These are phyloP conservation scores for Chionodraco myersi DNA, from an alignment of 2,113 vertebrate species.

Conservation along the genomic window DNA sequence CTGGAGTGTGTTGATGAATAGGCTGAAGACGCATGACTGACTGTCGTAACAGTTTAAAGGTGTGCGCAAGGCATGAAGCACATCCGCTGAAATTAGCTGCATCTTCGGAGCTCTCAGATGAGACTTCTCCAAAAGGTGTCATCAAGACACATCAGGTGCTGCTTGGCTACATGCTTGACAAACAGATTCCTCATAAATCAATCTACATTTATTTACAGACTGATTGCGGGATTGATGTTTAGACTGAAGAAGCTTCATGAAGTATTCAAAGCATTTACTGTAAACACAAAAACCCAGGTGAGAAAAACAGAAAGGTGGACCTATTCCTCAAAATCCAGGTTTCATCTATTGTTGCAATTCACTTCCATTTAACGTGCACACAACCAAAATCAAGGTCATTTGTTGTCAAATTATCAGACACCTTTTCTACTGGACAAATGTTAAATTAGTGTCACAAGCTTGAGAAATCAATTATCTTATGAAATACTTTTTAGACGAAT, in stretches of 20 bases:
- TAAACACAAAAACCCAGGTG: constrained; percentile 7
- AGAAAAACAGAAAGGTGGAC: constrained; percentile 46
- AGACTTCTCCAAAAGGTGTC: constrained; percentile 37
- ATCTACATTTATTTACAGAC: constrained; percentile 19
- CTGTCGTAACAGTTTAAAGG: constrained; percentile 53
- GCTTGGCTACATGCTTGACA: constrained; percentile 17
- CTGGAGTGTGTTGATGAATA: constrained; percentile 41
- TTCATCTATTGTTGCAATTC: no score
- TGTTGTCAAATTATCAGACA: no score
- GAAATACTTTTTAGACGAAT: no score
- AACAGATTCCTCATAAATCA: constrained; percentile 18
- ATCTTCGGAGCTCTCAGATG: constrained; percentile 44
- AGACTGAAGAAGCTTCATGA: constrained; percentile 9
- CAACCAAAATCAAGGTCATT: no score
- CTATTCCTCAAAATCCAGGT: not conserved
- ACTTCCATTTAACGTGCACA: no score
- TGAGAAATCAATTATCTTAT: not conserved
- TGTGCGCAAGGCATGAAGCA: constrained; percentile 45
- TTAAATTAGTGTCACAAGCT: not conserved
- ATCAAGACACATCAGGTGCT: constrained; percentile 39
- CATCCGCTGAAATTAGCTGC: constrained; percentile 36
- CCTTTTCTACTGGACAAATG: not conserved
- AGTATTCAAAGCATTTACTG: constrained; percentile 29
- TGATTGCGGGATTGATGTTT: constrained; percentile 7
- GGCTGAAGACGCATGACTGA: constrained; percentile 43